These are phyloP conservation scores for Meloidogyne floridensis DNA, from an alignment of 1,140 invertebrate genomes.

Conservation along the genomic window DNA sequence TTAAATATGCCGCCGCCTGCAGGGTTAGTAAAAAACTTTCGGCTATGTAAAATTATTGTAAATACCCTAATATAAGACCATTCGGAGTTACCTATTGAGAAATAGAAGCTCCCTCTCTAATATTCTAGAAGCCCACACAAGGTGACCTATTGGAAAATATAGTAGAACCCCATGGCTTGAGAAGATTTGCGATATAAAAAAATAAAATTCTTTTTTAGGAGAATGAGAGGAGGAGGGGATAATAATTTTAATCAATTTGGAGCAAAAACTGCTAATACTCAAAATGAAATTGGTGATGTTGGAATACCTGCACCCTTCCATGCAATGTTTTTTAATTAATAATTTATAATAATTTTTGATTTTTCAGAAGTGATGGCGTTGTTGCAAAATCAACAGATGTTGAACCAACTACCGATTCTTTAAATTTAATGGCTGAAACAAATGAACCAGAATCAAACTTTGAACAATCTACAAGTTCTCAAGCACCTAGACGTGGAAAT, in stretches of 20 bases:
- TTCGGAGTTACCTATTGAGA: too few relatives aligned
- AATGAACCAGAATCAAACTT: not conserved
- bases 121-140: too few relatives aligned
- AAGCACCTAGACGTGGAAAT: not conserved
- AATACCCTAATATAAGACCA: too few relatives aligned
- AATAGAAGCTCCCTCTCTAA: too few relatives aligned
- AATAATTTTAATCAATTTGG: not conserved
- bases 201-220: too few relatives aligned
- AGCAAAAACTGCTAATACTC: conserved; percentile 26
- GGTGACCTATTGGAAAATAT: too few relatives aligned
- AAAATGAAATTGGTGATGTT: conserved; percentile 25
- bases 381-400: conserved; percentile 1
- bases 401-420: not conserved
- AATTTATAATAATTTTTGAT: not conserved
- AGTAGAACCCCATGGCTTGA: too few relatives aligned
- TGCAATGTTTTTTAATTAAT: conserved; percentile 21
- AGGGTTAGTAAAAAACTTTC: not conserved
- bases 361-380: not conserved
- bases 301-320: conserved; percentile 33
- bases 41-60: too few relatives aligned
- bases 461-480: conserved; percentile 22
- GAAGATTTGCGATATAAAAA: too few relatives aligned
- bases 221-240: not conserved
- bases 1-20: not conserved
- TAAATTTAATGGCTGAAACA: not conserved